phyloP scores from a whole-genome alignment of 2,888 invertebrate genomes.

The Lasius fuliginosus region DNA sequence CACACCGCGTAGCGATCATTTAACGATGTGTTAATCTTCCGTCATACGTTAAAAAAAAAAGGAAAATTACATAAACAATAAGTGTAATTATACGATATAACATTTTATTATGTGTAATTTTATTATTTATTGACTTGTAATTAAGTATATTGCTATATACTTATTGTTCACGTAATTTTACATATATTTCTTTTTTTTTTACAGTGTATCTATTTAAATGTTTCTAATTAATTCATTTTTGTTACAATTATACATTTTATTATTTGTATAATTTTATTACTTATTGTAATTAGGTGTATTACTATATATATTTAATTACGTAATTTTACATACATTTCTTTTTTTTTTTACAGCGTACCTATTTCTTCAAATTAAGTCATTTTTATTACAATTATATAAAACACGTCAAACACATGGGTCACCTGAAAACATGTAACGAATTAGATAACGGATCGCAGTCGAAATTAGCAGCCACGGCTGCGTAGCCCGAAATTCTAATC shows the following conservation, averaged over 20 bases:
- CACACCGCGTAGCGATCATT: not conserved
- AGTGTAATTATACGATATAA: not conserved
- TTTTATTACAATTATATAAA: not conserved
- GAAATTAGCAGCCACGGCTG: not conserved
- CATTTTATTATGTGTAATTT: not conserved
- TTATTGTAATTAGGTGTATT: too few species aligned
- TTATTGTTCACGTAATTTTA: too few species aligned
- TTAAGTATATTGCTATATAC: too few species aligned
- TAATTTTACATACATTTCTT: too few species aligned
- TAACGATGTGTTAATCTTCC: constrained; percentile 14
- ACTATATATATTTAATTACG: too few species aligned
- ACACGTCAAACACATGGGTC: not conserved
- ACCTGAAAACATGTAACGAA: not conserved
- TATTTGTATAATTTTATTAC: too few species aligned
- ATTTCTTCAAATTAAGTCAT: not conserved
- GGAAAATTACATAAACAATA: not conserved
- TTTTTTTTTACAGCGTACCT: too few species aligned
- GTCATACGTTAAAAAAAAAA: not conserved
- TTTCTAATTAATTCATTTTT: too few species aligned
- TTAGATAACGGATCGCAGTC: constrained; percentile 6
- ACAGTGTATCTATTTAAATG: too few species aligned
- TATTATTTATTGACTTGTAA: too few species aligned
- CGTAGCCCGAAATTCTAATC: constrained; percentile 62
- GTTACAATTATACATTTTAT: too few species aligned
- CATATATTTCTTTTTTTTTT: too few species aligned